Conservation (phyloP, 2,797 vertebrate species). For the Acipenser transmontanus region DNA sequence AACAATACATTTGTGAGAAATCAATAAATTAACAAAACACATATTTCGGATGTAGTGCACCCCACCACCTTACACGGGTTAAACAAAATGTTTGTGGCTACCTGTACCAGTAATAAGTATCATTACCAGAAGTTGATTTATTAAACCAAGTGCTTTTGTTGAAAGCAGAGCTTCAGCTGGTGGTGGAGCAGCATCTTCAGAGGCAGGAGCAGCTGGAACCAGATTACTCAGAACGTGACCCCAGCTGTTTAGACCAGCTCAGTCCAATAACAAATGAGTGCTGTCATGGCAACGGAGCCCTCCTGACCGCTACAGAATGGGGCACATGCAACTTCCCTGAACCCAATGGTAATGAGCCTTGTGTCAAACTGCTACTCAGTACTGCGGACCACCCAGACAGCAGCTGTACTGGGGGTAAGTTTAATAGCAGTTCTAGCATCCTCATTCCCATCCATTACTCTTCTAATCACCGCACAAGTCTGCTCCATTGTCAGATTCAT, state of each 20-base stretch:
- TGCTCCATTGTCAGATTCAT: too few species aligned
- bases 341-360: constrained; percentile 47
- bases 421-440: not conserved
- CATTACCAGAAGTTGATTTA: constrained; percentile 33
- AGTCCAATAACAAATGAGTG: constrained; percentile 55
- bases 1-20: constrained; percentile 9
- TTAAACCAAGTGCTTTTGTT: constrained; percentile 40
- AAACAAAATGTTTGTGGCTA: not conserved
- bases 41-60: constrained; percentile 22
- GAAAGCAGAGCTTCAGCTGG: constrained; percentile 53
- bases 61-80: constrained; percentile 22
- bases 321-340: constrained; percentile 57
- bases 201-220: constrained; percentile 53
- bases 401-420: constrained; percentile 55
- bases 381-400: constrained; percentile 47
- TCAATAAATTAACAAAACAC: constrained; percentile 23
- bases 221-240: constrained; percentile 42
- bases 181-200: constrained; percentile 50
- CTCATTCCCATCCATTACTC: too few species aligned
- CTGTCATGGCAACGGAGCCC: constrained; percentile 36
- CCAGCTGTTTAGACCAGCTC: constrained; percentile 44
- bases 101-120: constrained; percentile 17
- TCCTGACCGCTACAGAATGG: constrained; percentile 32
- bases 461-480: too few species aligned
- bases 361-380: constrained; percentile 42